Evolutionary conservation across 37 sponge, comb jelly and placozoan genomes (phyloP), one percentile per base, ranked within the genome.

Genomic region (Mnemiopsis leidyi): DNA sequence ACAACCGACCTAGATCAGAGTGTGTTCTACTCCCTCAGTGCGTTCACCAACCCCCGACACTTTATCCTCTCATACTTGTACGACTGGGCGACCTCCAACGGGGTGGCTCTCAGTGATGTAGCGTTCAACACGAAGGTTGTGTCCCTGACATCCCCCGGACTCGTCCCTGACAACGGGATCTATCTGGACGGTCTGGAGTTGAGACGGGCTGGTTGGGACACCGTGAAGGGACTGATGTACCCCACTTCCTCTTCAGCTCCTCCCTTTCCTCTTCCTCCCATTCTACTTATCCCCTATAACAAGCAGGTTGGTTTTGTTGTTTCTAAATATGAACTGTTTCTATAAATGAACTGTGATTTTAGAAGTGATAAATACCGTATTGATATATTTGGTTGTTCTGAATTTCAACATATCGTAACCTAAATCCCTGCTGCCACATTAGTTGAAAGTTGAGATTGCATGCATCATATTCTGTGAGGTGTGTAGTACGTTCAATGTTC

Each of bases 161-260:
- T 40, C 36, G 28, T 61, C 29, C 40, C 90, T 85, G 90, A 40
- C 24, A 18, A 38, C 24, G 90, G 90, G 20, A 16, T 85, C 29
- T 40, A 32, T 7, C 9, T 85, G 24, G 90, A 85, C 23, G 90
- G 90, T 35, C 35, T 85, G 90, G 90, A 85, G 48, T 39, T 85
- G 90, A 33, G 33, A 5, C 38, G 61, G 24, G 90, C 61, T n/a
- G 90, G 90, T n/a, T 85, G 90, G 90, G 90, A 85, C 26, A n/a
- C 61, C 2, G 61, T 85, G 90, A 38, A 85, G 90, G 23, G 61
- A 25, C 24, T 85, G 2, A 85, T 85, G 90, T 85, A 85, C 61
- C 90, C 90, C 26, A 85, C 90, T 40, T 40, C 61, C 2, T 29
- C 90, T 25, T 85, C 90, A n/a, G 32, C 90, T 39, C 90, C 90